Conservation (phyloP, 2,888 invertebrate species). For the Rugalucina vietnamica region DNA sequence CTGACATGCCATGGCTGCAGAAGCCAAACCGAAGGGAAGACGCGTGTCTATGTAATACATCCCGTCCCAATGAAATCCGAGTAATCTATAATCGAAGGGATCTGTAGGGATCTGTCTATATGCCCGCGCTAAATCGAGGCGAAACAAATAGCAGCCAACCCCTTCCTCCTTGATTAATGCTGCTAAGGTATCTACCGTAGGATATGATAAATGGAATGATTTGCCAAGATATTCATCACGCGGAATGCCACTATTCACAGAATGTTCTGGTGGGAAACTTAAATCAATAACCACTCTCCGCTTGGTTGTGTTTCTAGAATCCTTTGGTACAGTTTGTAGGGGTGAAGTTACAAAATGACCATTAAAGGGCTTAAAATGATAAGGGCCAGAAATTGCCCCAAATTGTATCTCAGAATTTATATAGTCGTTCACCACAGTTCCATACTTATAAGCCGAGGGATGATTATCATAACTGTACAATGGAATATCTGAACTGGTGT, state of each 20-base stretch:
- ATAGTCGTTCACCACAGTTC: neutral
- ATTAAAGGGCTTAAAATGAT: neutral
- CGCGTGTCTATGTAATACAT: neutral
- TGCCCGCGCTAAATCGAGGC: neutral
- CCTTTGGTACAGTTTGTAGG: conserved; percentile 17
- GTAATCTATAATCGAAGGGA: neutral
- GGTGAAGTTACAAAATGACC: neutral
- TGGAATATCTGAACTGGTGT: too few species aligned
- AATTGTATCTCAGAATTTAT: neutral
- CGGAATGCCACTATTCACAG: conserved; percentile 5
- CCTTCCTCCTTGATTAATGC: neutral
- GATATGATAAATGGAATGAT: conserved; percentile 3
- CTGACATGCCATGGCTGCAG: neutral
- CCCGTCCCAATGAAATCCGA: neutral
- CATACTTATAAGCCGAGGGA: conserved; percentile 2
- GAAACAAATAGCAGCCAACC: neutral
- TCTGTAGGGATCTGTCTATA: neutral
- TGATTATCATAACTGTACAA: conserved; percentile 13
- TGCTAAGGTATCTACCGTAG: conserved; percentile 10
- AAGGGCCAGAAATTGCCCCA: conserved; percentile 3
- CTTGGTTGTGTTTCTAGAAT: neutral
- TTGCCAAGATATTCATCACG: neutral
- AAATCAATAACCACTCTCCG: conserved; percentile 9
- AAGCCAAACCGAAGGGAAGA: neutral
- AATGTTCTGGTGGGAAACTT: conserved; percentile 15